phyloP scores from a whole-genome alignment of 2,888 invertebrate genomes.

The Crossocerus cetratus region DNA sequence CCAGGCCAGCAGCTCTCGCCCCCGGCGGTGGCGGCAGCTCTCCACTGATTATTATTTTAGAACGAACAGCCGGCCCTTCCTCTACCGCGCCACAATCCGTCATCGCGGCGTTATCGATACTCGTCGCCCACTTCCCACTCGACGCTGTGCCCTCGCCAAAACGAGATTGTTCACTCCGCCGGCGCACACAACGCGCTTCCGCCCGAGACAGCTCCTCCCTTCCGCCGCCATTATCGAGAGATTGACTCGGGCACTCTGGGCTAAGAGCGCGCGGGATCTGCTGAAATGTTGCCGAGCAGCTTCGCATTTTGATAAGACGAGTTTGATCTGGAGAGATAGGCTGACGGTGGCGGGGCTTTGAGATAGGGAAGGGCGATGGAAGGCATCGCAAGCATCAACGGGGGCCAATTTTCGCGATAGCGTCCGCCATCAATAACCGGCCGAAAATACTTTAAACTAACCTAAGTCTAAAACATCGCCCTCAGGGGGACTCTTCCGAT shows the following conservation, averaged over 20 bases:
- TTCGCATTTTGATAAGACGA: no score
- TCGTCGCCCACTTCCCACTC: conserved; percentile 21
- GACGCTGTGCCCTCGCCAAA: background rate
- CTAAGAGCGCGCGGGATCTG: no score
- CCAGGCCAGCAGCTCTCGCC: no score
- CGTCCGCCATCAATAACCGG: conserved; percentile 65
- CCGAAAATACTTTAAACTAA: conserved; percentile 74
- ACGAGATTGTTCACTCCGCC: no score
- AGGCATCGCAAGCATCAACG: conserved; percentile 13
- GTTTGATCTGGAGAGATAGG: no score
- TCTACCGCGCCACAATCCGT: conserved; percentile 55
- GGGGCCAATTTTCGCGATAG: conserved; percentile 53
- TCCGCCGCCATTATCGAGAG: no score
- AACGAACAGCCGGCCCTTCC: conserved; percentile 52
- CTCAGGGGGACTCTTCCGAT: conserved; percentile 66
- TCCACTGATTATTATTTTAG: conserved; percentile 69
- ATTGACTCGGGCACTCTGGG: no score
- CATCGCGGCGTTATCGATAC: conserved; percentile 57
- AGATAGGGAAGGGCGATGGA: background rate
- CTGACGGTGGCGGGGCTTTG: background rate
- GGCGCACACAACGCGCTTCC: no score
- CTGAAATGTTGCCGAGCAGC: no score
- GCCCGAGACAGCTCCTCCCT: no score
- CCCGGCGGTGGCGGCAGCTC: no score
- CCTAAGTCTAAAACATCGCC: conserved; percentile 75